Base-by-base conservation (phyloP, 92 coral and sea anemone species). In the Palythoa grandiflora region DNA sequence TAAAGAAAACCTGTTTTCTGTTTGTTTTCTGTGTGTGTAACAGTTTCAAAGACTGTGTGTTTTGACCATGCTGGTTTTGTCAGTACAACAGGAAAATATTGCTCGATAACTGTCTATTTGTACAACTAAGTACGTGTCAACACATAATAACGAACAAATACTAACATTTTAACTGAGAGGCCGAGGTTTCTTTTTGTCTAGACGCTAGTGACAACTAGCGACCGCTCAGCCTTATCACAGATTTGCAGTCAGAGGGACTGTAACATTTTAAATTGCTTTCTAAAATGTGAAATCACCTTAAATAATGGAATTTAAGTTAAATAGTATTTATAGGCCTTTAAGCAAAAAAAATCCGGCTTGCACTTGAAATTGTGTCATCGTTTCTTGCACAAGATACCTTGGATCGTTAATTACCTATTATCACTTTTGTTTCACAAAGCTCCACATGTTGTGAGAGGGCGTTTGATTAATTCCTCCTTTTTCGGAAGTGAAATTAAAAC, bases 51-150 rank as follows among this genome's bases (percentile, higher is more conserved):
- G 19, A 38, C 20, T 44, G 17, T 47, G 40, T 47, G 19, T 65
- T 66, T 47, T 3, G 4, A 21, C 60, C 14, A 39, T 35, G 16
- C 36, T 54, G 47, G 15, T 19, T 52, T 54, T 17, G 66, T 53
- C 83, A 19, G 83, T 48, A 77, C 19, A 77, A 77, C 66, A 81
- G 63, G 47, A 14, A 81, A 66, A 65, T 63, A 50, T 39, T 47
- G 75, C 71, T 50, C 60, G 86, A 81, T 81, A 70, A 81, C 75
- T 39, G 86, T 81, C 60, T 81, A 75, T 81, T 81, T 81, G 86
- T 81, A 81, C 73, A 81, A 51, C 86, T 81, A 81, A 81, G 86
- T 81, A 81, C 75, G 28, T 81, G 86, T 81, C 86, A 81, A 81
- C 86, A 81, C 86, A 81, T 81, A 81, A 81, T 66, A 81, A 53